A percentile compares a stretch with the other conserved stretches of the same genome.
Conservation (phyloP, 2,113 vertebrate species). For the Labrus mixtus region DNA sequence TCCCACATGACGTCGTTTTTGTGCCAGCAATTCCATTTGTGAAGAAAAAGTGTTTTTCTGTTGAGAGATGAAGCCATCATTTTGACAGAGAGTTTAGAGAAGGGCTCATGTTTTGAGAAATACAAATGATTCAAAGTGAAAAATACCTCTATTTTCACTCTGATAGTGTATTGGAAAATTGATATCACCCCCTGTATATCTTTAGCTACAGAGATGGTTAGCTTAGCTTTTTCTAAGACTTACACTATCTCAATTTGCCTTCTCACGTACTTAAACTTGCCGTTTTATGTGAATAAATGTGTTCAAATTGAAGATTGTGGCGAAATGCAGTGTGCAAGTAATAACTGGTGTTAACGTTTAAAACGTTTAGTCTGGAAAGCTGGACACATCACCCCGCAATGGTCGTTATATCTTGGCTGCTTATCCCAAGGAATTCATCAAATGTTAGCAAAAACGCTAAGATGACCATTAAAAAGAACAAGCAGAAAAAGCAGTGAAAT, state of each 20-base stretch:
- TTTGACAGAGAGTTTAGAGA: not conserved
- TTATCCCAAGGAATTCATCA: not conserved
- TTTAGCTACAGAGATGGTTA: not conserved
- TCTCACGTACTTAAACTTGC: not conserved
- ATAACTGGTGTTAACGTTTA: not conserved
- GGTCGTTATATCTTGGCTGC: too few relatives aligned
- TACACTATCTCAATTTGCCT: too few relatives aligned
- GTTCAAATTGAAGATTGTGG: too few relatives aligned
- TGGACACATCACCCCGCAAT: too few relatives aligned
- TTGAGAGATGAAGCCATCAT: not conserved
- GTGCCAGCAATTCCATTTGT: not conserved
- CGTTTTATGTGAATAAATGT: too few relatives aligned
- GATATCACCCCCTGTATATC: not conserved
- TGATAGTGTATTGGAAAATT: not conserved
- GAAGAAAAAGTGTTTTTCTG: not conserved
- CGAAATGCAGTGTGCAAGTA: not conserved
- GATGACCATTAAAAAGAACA: not conserved
- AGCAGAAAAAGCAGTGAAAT: not conserved
- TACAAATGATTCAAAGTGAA: too few relatives aligned
- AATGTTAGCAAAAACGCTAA: not conserved
- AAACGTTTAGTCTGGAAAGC: not conserved
- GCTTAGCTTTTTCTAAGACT: too few relatives aligned
- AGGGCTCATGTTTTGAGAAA: too few relatives aligned
- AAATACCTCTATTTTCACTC: not conserved
- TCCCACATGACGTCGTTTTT: not conserved